Evolutionary conservation across 2,888 invertebrate genomes (phyloP).

Genomic region (Oxycera nigricornis): DNA sequence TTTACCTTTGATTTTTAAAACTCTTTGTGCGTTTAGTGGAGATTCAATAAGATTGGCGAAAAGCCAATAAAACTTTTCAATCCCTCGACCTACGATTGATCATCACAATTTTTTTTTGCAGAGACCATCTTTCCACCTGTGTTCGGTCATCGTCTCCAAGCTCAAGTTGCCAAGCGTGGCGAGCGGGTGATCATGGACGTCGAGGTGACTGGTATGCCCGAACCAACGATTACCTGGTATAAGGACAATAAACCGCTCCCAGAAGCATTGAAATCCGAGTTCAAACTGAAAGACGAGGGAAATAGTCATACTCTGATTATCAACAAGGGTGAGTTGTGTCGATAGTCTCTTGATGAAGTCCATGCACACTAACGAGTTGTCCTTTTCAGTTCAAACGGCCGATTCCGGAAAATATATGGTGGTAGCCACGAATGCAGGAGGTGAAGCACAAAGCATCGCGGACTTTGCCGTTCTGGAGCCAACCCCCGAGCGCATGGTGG

Average conservation of each 20-base stretch:
- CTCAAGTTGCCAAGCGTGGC: slow-evolving; percentile 74
- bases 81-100: not conserved
- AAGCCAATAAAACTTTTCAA: not conserved
- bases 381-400: slow-evolving; percentile 64
- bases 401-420: slow-evolving; percentile 82
- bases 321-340: slow-evolving; percentile 69
- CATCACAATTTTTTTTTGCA: slow-evolving; percentile 53
- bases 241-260: slow-evolving; percentile 73
- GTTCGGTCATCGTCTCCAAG: slow-evolving; percentile 78
- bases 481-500: slow-evolving; percentile 72
- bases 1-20: too few relatives aligned
- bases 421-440: slow-evolving; percentile 75
- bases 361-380: not conserved
- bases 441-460: slow-evolving; percentile 83
- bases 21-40: too few relatives aligned
- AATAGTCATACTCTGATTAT: slow-evolving; percentile 73
- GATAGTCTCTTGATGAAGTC: not conserved
- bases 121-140: slow-evolving; percentile 83
- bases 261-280: slow-evolving; percentile 64
- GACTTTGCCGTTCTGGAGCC: slow-evolving; percentile 78
- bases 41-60: not conserved
- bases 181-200: slow-evolving; percentile 77
- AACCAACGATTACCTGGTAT: slow-evolving; percentile 76
- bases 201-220: slow-evolving; percentile 80
- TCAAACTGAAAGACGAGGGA: slow-evolving; percentile 69